Conservation (phyloP, 2,797 vertebrate genomes). For the Sylvilagus floridanus region DNA sequence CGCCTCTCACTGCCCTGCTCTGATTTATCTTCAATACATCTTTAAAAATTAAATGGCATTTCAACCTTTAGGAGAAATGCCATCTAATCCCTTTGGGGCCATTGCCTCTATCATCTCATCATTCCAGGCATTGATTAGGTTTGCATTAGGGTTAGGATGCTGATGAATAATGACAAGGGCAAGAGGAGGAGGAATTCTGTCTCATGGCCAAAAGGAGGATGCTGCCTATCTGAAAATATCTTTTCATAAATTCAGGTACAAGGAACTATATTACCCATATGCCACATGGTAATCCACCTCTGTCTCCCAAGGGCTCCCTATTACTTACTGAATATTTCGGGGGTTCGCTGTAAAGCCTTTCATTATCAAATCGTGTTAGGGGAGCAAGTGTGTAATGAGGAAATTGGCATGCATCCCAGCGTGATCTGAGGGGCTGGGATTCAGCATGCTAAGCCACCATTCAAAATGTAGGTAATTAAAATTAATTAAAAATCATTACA, state of each 20-base stretch:
- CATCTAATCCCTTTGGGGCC: not conserved
- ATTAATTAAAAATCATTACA: constrained; percentile 87
- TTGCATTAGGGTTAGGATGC: not conserved
- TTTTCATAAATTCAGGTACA: constrained; percentile 63
- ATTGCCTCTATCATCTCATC: not conserved
- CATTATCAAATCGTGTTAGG: constrained; percentile 81
- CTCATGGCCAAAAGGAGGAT: constrained; percentile 58
- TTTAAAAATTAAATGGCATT: constrained; percentile 30
- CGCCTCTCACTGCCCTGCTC: not conserved
- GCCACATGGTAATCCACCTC: constrained; percentile 66
- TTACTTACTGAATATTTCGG: constrained; percentile 77
- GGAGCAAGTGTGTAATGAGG: constrained; percentile 81
- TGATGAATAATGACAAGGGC: not conserved
- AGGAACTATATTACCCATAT: constrained; percentile 71
- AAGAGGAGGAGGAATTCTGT: not conserved
- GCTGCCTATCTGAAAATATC: constrained; percentile 5
- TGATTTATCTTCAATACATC: not conserved
- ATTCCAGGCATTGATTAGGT: not conserved
- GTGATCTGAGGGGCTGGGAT: constrained; percentile 82
- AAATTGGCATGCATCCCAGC: constrained; percentile 85
- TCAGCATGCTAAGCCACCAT: constrained; percentile 80
- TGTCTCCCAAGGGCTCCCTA: constrained; percentile 77
- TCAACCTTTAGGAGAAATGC: constrained; percentile 32
- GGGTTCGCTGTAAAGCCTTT: constrained; percentile 83
- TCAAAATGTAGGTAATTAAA: constrained; percentile 84